Base-by-base conservation (phyloP, 1,140 invertebrate genomes). In the Drosophila quadrilineata region DNA sequence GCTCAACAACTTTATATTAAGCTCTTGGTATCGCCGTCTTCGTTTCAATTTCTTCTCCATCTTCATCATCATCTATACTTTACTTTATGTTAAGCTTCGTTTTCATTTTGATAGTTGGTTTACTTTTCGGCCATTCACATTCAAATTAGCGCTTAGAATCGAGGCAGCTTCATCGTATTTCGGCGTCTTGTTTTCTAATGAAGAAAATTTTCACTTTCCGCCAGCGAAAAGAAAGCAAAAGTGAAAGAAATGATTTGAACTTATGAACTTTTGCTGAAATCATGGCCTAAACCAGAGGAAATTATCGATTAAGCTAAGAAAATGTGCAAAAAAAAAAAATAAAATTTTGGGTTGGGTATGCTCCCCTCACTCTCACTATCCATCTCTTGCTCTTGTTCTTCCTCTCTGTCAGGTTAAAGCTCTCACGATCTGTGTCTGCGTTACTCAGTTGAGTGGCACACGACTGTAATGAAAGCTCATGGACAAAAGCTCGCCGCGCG, bases 191-290 rank as follows among this genome's bases (percentile, higher is more conserved):
- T 43, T 58, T 16, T 12, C 43, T 29, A 33, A 21, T 36, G 21
- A 14, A 14, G n/a, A 9, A 31, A 17, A 70, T 80, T 80, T 80
- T 80, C 75, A 80, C 76, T 80, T 82, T 80, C 76, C 63, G 63
- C 62, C 24, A 24, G 19, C 24, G 12, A 63, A 71, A 56, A 58
- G 50, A 38, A 52, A 71, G 41, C 71, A 76, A 69, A 75, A 82
- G 53, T 69, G 77, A 76, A 84, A 82, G 76, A 79, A 73, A 46
- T 29, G 29, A 38, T 12, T 9, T 9, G 73, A 56, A 52, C 57
- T 36, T 28, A 2, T 67, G 21, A 54, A 43, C 70, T 52, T 10
- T 28, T 49, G 38, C 14, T 4, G 10, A 12, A 10, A 35, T n/a
- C 60, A 38, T 40, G 36, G 29, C 21, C 19, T 2, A 48, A 36